phyloP scores from a whole-genome alignment of 2,888 invertebrate genomes.

The Podotricha telesiphe region DNA sequence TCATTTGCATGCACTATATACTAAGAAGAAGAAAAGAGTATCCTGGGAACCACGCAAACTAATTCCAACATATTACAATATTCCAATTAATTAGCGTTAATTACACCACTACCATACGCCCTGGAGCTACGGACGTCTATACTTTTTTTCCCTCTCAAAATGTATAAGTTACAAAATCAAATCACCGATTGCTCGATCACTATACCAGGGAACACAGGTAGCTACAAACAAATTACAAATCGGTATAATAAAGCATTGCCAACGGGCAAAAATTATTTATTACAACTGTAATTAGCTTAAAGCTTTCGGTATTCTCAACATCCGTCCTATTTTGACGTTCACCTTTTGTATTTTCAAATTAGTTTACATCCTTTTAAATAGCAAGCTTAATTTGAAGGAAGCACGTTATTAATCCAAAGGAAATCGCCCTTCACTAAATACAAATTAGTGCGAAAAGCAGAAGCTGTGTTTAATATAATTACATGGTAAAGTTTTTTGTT shows the following conservation, averaged over 20 bases:
- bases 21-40: slow-evolving; percentile 23
- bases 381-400: slow-evolving; percentile 27
- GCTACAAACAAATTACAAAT: slow-evolving; percentile 73
- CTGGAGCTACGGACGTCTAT: slow-evolving; percentile 45
- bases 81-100: slow-evolving; percentile 44
- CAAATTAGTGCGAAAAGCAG: slow-evolving; percentile 30
- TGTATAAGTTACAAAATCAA: slow-evolving; percentile 18
- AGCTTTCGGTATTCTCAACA: slow-evolving; percentile 43
- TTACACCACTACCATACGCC: slow-evolving; percentile 44
- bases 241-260: slow-evolving; percentile 65
- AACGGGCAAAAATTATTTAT: slow-evolving; percentile 52
- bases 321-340: slow-evolving; percentile 40
- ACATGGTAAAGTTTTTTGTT: slow-evolving; percentile 22
- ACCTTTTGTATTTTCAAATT: slow-evolving; percentile 35
- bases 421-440: slow-evolving; percentile 30
- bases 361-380: slow-evolving; percentile 37
- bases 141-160: neutral
- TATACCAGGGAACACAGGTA: slow-evolving; percentile 71
- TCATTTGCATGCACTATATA: slow-evolving; percentile 39
- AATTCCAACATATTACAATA: slow-evolving; percentile 42
- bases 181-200: slow-evolving; percentile 34
- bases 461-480: slow-evolving; percentile 28
- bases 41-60: slow-evolving; percentile 26
- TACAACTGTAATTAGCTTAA: slow-evolving; percentile 48
- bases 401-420: slow-evolving; percentile 32